These are phyloP conservation scores for Alfaro cultratus DNA, from an alignment of 2,797 vertebrate species.

Conservation along the genomic window DNA sequence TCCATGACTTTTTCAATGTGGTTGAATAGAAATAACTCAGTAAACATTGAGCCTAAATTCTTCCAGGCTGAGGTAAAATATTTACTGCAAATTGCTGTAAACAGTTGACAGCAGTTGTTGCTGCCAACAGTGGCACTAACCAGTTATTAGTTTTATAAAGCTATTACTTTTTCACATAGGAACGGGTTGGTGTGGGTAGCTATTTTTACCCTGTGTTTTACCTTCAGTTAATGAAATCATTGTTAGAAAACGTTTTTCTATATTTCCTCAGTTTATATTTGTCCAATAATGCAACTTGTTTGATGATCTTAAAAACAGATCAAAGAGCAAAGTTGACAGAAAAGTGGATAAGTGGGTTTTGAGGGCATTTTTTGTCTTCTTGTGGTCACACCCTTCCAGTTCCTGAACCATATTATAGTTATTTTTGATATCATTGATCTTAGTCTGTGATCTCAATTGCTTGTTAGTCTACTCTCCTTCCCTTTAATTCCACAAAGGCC, in stretches of 20 bases:
- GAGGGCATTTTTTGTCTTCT: neutral
- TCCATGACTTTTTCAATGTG: neutral
- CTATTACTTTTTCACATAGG: neutral
- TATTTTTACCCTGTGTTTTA: neutral
- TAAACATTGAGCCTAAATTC: neutral
- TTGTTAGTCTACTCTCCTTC: conserved; percentile 18
- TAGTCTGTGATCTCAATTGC: neutral
- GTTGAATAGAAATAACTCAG: neutral
- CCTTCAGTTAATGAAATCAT: neutral
- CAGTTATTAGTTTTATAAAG: neutral
- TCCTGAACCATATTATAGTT: conserved; percentile 4
- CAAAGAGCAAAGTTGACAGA: neutral
- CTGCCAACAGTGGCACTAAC: neutral
- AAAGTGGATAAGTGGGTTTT: neutral
- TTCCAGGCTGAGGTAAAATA: neutral
- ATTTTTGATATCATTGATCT: neutral
- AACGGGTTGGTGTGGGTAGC: neutral
- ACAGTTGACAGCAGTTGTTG: neutral
- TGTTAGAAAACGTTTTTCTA: neutral
- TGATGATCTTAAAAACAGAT: neutral
- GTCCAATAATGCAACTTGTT: neutral
- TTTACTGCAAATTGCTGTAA: neutral
- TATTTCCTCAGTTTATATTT: neutral
- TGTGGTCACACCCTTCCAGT: conserved; percentile 1
- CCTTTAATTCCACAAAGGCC: conserved; percentile 2